These are phyloP conservation scores for Corythoichthys haematopterus DNA, from an alignment of 2,113 vertebrate species.

Conservation along the genomic window DNA sequence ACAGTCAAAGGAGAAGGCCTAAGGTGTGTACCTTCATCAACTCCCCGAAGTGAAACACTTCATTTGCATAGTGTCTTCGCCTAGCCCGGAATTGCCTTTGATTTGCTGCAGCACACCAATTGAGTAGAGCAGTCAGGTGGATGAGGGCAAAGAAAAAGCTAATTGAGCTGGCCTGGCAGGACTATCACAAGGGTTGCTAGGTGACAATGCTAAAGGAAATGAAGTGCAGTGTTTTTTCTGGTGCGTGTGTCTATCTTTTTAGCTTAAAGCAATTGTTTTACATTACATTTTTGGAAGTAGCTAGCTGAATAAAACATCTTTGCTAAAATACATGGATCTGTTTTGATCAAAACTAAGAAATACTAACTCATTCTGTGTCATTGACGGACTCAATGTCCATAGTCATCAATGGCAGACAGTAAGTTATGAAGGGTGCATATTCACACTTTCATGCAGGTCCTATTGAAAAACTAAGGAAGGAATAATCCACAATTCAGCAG, in stretches of 20 bases:
- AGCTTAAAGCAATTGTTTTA: not conserved
- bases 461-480: too few relatives aligned
- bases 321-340: too few relatives aligned
- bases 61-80: conserved; percentile 43
- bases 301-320: not conserved
- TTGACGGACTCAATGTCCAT: too few relatives aligned
- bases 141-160: conserved; percentile 43
- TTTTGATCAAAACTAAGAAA: too few relatives aligned
- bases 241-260: conserved; percentile 12
- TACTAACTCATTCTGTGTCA: too few relatives aligned
- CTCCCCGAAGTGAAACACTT: conserved; percentile 18
- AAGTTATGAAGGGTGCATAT: too few relatives aligned
- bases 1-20: conserved; percentile 10
- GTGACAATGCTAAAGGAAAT: conserved; percentile 67
- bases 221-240: conserved; percentile 46
- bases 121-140: conserved; percentile 49
- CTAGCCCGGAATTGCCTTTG: conserved; percentile 37
- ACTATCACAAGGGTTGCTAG: conserved; percentile 66
- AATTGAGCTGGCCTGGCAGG: conserved; percentile 51
- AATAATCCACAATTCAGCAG: too few relatives aligned
- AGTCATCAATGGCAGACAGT: too few relatives aligned
- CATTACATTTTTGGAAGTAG: not conserved
- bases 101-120: conserved; percentile 49
- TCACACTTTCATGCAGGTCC: too few relatives aligned
- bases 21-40: conserved; percentile 11